Conservation (phyloP, 2,797 vertebrate genomes). For the Leptatherina wallacei region DNA sequence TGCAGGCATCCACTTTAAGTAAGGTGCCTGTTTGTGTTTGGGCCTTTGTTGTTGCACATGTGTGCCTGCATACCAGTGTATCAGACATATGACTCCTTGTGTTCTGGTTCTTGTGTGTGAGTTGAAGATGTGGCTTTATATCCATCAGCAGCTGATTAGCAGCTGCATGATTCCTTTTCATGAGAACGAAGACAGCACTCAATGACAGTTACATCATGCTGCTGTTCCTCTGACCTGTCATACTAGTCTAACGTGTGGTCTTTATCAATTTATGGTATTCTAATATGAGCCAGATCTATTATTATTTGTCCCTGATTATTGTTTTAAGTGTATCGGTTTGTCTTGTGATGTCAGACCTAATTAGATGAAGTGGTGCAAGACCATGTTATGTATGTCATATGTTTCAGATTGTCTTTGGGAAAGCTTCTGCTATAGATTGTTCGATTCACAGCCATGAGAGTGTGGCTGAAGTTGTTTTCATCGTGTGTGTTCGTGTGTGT, state of each 20-base stretch:
- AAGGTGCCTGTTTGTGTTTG: conserved; percentile 66
- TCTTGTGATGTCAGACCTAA: conserved; percentile 39
- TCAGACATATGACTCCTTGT: conserved; percentile 46
- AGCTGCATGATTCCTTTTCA: conserved; percentile 12
- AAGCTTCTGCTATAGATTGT: not conserved
- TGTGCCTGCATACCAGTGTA: conserved; percentile 60
- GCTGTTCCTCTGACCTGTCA: conserved; percentile 28
- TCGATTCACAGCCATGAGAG: not conserved
- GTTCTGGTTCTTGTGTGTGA: conserved; percentile 31
- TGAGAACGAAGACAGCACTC: conserved; percentile 12
- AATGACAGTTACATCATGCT: conserved; percentile 8
- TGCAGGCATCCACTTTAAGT: conserved; percentile 59
- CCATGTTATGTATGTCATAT: conserved; percentile 10
- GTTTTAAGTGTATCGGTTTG: conserved; percentile 58
- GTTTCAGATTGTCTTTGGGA: conserved; percentile 36
- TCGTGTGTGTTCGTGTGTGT: not conserved
- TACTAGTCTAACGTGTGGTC: conserved; percentile 25
- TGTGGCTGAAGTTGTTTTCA: not conserved
- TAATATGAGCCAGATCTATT: conserved; percentile 54
- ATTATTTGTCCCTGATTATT: conserved; percentile 25
- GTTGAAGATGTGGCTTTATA: conserved; percentile 9
- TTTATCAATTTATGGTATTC: conserved; percentile 40
- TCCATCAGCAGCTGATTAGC: conserved; percentile 1
- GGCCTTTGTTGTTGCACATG: conserved; percentile 35
- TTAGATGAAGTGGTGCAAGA: conserved; percentile 32